A percentile compares a stretch with the other conserved stretches of the same genome.
phyloP scores from a whole-genome alignment of 1,140 invertebrate genomes.

The Drosophila pseudoobscura region DNA sequence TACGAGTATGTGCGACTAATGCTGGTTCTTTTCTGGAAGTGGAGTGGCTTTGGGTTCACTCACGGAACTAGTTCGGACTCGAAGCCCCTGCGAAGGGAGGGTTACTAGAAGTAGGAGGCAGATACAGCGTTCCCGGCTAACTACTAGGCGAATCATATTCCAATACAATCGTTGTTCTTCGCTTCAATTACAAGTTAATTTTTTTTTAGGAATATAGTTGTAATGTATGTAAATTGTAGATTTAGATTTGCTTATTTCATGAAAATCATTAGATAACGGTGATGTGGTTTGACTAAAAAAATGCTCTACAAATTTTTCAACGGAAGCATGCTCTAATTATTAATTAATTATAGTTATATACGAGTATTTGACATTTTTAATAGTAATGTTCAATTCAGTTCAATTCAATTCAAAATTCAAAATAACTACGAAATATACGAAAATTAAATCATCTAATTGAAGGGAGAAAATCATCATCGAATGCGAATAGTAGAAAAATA shows the following conservation, averaged over 20 bases:
- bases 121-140: no score
- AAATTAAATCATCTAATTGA: conserved; percentile 10
- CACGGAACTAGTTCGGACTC: conserved; percentile 4
- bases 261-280: conserved; percentile 43
- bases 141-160: conserved; percentile 64
- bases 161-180: conserved; percentile 69
- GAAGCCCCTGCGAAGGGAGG: neutral
- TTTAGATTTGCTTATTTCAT: conserved; percentile 23
- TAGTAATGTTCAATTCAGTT: no score
- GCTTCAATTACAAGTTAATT: conserved; percentile 38
- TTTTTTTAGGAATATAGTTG: conserved; percentile 15
- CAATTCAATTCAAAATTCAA: conserved; percentile 29
- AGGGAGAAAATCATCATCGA: neutral
- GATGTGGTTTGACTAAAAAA: conserved; percentile 40
- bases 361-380: no score
- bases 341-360: neutral
- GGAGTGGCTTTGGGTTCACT: no score
- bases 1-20: conserved; percentile 6
- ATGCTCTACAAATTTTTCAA: conserved; percentile 40
- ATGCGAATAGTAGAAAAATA: conserved; percentile 7
- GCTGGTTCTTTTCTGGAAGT: neutral
- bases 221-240: conserved; percentile 1
- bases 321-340: conserved; percentile 30
- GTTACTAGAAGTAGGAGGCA: no score
- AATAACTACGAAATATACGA: conserved; percentile 28